Evolutionary conservation across 2,113 vertebrate species (phyloP).

Genomic region (Rhabdornis inornatus): DNA sequence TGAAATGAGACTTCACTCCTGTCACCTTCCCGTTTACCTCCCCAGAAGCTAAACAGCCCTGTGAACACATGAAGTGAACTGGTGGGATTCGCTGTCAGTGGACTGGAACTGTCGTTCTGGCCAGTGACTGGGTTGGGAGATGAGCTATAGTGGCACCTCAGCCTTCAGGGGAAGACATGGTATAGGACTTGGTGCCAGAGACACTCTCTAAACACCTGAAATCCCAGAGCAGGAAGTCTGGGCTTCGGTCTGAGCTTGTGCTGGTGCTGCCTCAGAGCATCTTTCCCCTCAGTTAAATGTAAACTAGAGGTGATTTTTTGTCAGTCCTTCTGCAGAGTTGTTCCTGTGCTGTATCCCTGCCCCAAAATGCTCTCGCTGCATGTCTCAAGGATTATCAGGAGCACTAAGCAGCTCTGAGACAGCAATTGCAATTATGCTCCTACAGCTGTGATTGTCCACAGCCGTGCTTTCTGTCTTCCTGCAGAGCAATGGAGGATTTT

Average conservation of each 20-base stretch:
- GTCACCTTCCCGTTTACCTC: not conserved
- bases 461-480: not conserved
- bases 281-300: not conserved
- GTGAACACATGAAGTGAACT: not conserved
- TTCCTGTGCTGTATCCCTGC: not conserved
- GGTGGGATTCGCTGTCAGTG: not conserved
- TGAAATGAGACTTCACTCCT: not conserved
- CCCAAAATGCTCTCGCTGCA: not conserved
- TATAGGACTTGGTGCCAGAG: not conserved
- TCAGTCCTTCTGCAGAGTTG: not conserved
- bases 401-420: slow-evolving; percentile 19
- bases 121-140: not conserved
- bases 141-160: not conserved
- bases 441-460: slow-evolving; percentile 6
- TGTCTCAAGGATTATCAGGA: not conserved
- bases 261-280: not conserved
- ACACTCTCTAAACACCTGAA: not conserved
- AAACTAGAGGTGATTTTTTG: not conserved
- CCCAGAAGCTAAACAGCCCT: not conserved
- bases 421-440: not conserved
- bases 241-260: not conserved
- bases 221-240: not conserved
- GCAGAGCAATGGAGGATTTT: not conserved
- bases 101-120: not conserved
- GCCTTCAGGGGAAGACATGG: not conserved